phyloP scores from a whole-genome alignment of 2,888 invertebrate genomes.

The Pseudococcus viburni region DNA sequence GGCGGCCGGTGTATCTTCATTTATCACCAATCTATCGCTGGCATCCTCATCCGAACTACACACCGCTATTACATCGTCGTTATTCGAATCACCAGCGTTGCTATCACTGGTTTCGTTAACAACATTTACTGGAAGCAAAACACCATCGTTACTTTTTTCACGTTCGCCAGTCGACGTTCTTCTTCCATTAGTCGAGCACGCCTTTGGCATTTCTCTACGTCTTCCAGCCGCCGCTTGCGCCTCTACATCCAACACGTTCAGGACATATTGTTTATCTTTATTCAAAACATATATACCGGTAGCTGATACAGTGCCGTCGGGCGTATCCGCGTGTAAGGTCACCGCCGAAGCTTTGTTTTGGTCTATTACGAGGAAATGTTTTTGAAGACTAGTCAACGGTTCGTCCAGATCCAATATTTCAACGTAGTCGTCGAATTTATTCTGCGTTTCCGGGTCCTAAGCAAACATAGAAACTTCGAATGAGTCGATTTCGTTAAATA shows the following conservation, averaged over 20 bases:
- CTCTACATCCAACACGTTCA: background rate
- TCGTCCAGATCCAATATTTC: constrained; percentile 27
- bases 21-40: constrained; percentile 36
- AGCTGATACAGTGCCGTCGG: background rate
- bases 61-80: constrained; percentile 13
- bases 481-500: background rate
- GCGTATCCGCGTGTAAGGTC: constrained; percentile 14
- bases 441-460: constrained; percentile 13
- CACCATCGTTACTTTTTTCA: background rate
- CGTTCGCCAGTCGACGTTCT: background rate
- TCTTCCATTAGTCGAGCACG: background rate
- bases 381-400: background rate
- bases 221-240: background rate
- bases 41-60: constrained; percentile 48
- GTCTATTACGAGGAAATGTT: background rate
- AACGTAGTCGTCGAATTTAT: constrained; percentile 11
- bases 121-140: constrained; percentile 18
- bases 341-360: background rate
- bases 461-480: background rate
- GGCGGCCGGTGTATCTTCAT: background rate
- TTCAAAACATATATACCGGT: constrained; percentile 26
- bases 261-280: constrained; percentile 20
- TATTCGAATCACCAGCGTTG: background rate
- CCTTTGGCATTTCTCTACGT: background rate
- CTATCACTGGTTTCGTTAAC: background rate